phyloP scores from a whole-genome alignment of 2,888 invertebrate species.

The Bugula neritina region DNA sequence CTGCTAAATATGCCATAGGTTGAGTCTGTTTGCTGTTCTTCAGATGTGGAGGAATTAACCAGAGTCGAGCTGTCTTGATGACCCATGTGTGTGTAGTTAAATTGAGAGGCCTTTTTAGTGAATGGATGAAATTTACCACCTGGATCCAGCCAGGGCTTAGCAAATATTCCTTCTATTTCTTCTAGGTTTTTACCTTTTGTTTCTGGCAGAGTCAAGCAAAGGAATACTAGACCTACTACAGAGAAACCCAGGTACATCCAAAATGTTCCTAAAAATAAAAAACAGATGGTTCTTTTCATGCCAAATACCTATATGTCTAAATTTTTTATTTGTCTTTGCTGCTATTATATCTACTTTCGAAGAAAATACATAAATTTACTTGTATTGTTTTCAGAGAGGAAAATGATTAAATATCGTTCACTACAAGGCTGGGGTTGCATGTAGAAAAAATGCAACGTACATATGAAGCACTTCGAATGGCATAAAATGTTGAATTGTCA shows the following conservation, averaged over 20 bases:
- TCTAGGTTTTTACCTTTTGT: constrained; percentile 58
- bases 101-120: not conserved
- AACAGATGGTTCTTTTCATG: too few species aligned
- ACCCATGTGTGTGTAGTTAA: constrained; percentile 16
- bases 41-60: not conserved
- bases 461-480: too few species aligned
- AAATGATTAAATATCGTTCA: too few species aligned
- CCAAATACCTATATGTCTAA: too few species aligned
- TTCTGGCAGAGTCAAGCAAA: constrained; percentile 57
- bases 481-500: too few species aligned
- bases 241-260: constrained; percentile 57
- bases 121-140: constrained; percentile 23
- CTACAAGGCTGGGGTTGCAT: too few species aligned
- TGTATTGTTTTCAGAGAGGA: too few species aligned
- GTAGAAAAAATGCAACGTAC: too few species aligned
- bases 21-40: not conserved
- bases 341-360: too few species aligned
- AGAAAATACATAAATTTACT: too few species aligned
- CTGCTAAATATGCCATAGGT: not conserved
- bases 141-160: constrained; percentile 39
- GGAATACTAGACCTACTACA: constrained; percentile 41
- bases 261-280: constrained; percentile 54
- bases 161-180: constrained; percentile 56
- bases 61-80: not conserved
- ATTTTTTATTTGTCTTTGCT: too few species aligned